Evolutionary conservation across 2,888 invertebrate species (phyloP).

Genomic region (Portevinia maculata): DNA sequence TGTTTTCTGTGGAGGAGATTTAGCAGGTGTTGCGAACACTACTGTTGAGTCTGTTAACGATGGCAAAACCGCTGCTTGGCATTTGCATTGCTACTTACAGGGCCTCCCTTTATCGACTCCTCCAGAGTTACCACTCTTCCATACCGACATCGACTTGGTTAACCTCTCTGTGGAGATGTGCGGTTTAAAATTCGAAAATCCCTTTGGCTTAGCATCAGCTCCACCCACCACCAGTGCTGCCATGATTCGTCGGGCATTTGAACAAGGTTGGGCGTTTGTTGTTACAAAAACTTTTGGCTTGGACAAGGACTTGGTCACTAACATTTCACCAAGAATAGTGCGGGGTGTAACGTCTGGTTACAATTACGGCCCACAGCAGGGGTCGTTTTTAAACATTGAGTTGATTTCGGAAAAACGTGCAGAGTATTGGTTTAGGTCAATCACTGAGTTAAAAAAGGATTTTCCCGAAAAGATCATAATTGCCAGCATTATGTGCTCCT

Average conservation of each 20-base stretch:
- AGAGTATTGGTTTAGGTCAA: slow-evolving; percentile 95
- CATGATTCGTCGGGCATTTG: slow-evolving; percentile 97
- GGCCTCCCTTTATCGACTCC: slow-evolving; percentile 86
- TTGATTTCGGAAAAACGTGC: slow-evolving; percentile 98
- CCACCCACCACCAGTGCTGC: slow-evolving; percentile 97
- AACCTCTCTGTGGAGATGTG: slow-evolving; percentile 97
- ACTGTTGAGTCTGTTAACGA: slow-evolving; percentile 99
- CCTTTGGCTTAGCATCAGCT: slow-evolving; percentile 98
- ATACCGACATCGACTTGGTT: slow-evolving; percentile 95
- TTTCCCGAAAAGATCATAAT: slow-evolving; percentile 96
- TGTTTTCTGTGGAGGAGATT: slow-evolving; percentile 97
- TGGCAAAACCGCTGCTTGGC: slow-evolving; percentile 98
- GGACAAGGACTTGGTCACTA: slow-evolving; percentile 98
- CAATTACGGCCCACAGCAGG: slow-evolving; percentile 97
- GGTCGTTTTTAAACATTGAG: slow-evolving; percentile 98
- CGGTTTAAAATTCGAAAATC: slow-evolving; percentile 96
- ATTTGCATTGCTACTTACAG: slow-evolving; percentile 95
- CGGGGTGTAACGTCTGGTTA: slow-evolving; percentile 96
- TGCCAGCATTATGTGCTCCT: slow-evolving; percentile 97
- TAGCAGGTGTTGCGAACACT: slow-evolving; percentile 97
- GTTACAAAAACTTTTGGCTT: slow-evolving; percentile 98
- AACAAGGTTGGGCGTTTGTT: slow-evolving; percentile 98
- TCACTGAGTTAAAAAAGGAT: slow-evolving; percentile 94
- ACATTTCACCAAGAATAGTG: slow-evolving; percentile 98
- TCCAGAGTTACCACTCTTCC: slow-evolving; percentile 94